Conservation (phyloP, 2,888 invertebrate genomes). For the Cylloceria caligata region DNA sequence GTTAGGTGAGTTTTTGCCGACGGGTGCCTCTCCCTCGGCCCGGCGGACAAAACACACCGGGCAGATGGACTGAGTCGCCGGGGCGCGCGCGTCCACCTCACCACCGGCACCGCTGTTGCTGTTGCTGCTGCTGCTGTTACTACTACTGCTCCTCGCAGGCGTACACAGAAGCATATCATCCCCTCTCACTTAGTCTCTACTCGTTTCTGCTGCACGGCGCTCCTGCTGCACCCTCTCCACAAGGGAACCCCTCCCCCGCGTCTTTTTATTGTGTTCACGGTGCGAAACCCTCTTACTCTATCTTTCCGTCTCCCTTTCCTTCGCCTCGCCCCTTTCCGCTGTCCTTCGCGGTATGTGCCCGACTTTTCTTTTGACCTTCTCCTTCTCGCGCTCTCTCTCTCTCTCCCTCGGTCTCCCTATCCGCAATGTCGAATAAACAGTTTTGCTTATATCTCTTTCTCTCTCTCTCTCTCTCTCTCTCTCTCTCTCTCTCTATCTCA, state of each 20-base stretch:
- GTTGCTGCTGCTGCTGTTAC: not conserved
- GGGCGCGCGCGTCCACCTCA: slow-evolving; percentile 72
- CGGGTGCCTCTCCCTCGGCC: slow-evolving; percentile 75
- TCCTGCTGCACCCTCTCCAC: slow-evolving; percentile 34
- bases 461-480: not conserved
- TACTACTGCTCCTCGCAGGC: slow-evolving; percentile 11
- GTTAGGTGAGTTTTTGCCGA: slow-evolving; percentile 84
- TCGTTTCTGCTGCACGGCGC: slow-evolving; percentile 49
- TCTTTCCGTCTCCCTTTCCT: slow-evolving; percentile 31
- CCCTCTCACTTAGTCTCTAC: slow-evolving; percentile 54
- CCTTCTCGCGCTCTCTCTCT: slow-evolving; percentile 28
- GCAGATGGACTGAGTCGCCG: slow-evolving; percentile 84
- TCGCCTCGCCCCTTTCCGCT: slow-evolving; percentile 18
- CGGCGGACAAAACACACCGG: slow-evolving; percentile 81
- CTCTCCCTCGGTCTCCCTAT: not conserved
- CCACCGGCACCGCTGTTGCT: slow-evolving; percentile 26
- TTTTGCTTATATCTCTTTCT: too few species aligned
- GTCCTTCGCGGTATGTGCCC: slow-evolving; percentile 38
- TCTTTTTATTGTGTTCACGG: slow-evolving; percentile 36
- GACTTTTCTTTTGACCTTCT: slow-evolving; percentile 65
- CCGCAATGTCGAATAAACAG: too few species aligned
- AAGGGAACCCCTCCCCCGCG: slow-evolving; percentile 5
- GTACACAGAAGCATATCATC: slow-evolving; percentile 42
- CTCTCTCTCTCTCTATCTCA: too few species aligned
- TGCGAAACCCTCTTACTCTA: slow-evolving; percentile 60